phyloP scores from a whole-genome alignment of 2,888 invertebrate species.

The Drymonia ruficornis region DNA sequence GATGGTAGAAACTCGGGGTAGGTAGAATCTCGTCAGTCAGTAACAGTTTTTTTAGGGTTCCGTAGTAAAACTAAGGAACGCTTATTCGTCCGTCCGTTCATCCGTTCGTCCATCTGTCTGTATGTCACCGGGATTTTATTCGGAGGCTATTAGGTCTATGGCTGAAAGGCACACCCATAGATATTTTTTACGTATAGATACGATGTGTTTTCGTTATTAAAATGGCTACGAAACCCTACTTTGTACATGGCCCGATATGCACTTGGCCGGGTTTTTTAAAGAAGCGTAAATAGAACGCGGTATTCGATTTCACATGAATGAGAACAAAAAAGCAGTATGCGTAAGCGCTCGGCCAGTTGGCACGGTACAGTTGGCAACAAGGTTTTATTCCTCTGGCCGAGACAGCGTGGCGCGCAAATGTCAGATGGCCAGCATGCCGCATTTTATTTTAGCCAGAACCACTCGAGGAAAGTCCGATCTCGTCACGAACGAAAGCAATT shows the following conservation, averaged over 20 bases:
- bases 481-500: conserved; percentile 67
- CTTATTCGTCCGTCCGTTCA: no score
- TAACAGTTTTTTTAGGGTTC: background rate
- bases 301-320: conserved; percentile 8
- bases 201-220: no score
- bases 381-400: conserved; percentile 49
- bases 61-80: no score
- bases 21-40: background rate
- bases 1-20: no score
- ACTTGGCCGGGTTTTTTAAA: no score
- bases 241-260: no score
- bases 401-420: conserved; percentile 78
- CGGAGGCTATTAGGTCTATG: no score
- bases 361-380: conserved; percentile 56
- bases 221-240: no score
- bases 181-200: no score
- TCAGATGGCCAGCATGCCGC: conserved; percentile 50
- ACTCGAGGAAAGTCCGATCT: conserved; percentile 54
- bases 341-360: conserved; percentile 38
- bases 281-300: conserved; percentile 2
- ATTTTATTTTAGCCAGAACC: conserved; percentile 43
- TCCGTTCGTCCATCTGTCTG: no score
- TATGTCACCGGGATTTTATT: no score
- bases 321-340: conserved; percentile 9
- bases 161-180: no score